Conservation (phyloP, 1,140 invertebrate species). For the Drosophila navojoa region DNA sequence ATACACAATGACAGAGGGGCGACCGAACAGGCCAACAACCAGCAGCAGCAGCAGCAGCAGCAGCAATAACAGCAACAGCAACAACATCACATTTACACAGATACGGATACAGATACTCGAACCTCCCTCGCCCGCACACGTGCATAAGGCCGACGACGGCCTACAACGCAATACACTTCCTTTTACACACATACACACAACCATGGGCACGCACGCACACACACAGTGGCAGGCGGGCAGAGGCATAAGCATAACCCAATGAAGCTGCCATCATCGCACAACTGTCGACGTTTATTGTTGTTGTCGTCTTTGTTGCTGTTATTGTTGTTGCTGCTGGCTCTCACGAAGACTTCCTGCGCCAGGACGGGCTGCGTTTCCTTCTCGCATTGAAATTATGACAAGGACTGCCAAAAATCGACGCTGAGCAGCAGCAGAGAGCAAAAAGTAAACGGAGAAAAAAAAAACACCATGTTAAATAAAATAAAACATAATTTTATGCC, state of each 20-base stretch:
- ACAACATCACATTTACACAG: conserved; percentile 71
- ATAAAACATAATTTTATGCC: conserved; percentile 82
- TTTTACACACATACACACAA: conserved; percentile 62
- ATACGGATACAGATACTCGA: conserved; percentile 75
- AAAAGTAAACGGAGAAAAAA: conserved; percentile 1
- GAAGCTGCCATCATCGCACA: conserved; percentile 66
- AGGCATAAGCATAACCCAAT: conserved; percentile 68
- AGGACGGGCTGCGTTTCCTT: conserved; percentile 49
- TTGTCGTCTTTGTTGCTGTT: conserved; percentile 22
- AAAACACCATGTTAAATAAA: conserved; percentile 76
- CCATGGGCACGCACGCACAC: conserved; percentile 9
- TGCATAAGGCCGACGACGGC: conserved; percentile 54
- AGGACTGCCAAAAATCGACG: conserved; percentile 71
- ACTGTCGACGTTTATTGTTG: conserved; percentile 55
- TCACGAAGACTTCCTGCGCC: conserved; percentile 65
- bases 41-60: conserved; percentile 32
- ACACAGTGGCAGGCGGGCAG: conserved; percentile 15
- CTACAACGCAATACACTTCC: conserved; percentile 78
- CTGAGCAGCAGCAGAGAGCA: conserved; percentile 17
- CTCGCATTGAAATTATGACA: conserved; percentile 67
- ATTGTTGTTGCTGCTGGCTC: conserved; percentile 20
- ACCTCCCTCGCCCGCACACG: conserved; percentile 59
- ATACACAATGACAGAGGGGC: conserved; percentile 45
- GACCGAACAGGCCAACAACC: conserved; percentile 30
- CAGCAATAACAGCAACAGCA: conserved; percentile 53